Base-by-base conservation (phyloP, 2,888 invertebrate genomes). In the Nemapogon koenigi region DNA sequence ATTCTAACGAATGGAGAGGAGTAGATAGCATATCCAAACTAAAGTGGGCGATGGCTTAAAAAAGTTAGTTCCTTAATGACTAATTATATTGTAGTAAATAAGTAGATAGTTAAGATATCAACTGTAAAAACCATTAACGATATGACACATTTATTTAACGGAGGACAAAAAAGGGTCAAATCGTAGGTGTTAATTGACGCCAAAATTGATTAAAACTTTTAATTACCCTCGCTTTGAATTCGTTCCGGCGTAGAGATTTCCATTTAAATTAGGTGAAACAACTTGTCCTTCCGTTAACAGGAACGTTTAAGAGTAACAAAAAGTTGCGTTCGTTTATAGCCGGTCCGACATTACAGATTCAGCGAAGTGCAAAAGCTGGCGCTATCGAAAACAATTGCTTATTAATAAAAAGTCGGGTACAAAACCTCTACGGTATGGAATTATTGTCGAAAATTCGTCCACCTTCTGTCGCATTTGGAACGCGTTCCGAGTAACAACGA, bases 321-420 rank as follows among this genome's bases (percentile, higher is more conserved):
- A 63, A 65, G 57, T 55, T 50, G 51, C 46, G 48, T 51, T 53
- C 18, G 56, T 55, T 49, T 41, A 46, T 56, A 60, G 56, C 57
- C 54, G 46, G 67, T 56, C 53, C 59, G 19, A 60, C 61, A 63
- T 64, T 67, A 63, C 54, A 46, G 57, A 72, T 65, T 66, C 71
- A 66, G 53, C 52, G 61, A 67, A 71, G 75, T 73, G 75, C 71
- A 71, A 72, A 69, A 69, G 59, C 58, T 69, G 72, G 69, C 69
- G 59, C 69, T 66, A 19, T 8, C 18, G 26, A 65, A 65, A 59
- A 69, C 69, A 66, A 70, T 69, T 53, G 58, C 55, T 62, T 64
- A 62, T 67, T 71, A 68, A 68, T 66, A 62, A 59, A 57, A 46
- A 48, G 45, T 35, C 25, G 10, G 16, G 10, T n/a, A 14, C 10